Evolutionary conservation across 2,888 invertebrate species (phyloP).

Genomic region (Aelia acuminata): DNA sequence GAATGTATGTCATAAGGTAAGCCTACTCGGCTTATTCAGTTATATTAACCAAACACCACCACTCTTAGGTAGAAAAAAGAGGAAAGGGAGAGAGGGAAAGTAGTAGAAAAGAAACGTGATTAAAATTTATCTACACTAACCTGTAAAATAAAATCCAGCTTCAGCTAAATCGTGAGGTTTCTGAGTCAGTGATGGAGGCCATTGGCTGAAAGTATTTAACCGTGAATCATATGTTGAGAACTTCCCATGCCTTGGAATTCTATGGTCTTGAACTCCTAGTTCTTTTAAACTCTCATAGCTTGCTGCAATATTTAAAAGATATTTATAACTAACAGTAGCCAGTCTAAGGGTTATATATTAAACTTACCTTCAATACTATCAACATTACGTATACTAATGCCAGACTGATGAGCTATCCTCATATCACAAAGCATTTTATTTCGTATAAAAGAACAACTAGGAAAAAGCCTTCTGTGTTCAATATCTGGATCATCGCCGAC

Average conservation of each 20-base stretch:
- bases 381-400: constrained; percentile 54
- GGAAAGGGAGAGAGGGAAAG: too few relatives aligned
- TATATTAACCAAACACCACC: too few relatives aligned
- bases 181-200: constrained; percentile 84
- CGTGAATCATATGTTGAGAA: constrained; percentile 80
- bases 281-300: constrained; percentile 69
- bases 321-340: not conserved
- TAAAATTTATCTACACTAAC: constrained; percentile 68
- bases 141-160: constrained; percentile 90
- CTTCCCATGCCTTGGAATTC: constrained; percentile 77
- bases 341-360: not conserved
- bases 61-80: too few relatives aligned
- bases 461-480: constrained; percentile 78
- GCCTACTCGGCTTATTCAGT: too few relatives aligned
- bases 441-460: constrained; percentile 70
- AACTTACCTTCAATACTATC: constrained; percentile 61
- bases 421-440: constrained; percentile 25
- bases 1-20: too few relatives aligned
- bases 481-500: constrained; percentile 78
- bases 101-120: too few relatives aligned
- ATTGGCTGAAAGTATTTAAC: constrained; percentile 78
- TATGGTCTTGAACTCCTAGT: constrained; percentile 75
- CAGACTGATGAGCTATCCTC: constrained; percentile 51
- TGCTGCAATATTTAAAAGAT: constrained; percentile 61
- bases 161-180: constrained; percentile 83